phyloP scores from a whole-genome alignment of 2,113 vertebrate species.

The Callaeas wilsoni region DNA sequence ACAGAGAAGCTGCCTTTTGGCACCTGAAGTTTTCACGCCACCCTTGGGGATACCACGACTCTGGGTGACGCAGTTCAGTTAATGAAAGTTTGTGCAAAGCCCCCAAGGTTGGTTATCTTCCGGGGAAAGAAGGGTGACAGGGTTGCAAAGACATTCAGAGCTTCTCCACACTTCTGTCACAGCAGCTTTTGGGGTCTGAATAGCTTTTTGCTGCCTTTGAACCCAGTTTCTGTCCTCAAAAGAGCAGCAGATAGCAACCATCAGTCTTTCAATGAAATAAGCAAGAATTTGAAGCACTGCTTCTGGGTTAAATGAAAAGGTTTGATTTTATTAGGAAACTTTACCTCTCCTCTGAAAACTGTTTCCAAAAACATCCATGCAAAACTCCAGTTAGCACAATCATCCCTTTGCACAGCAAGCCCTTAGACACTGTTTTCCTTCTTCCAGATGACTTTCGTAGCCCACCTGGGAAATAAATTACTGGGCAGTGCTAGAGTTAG shows the following conservation, averaged over 20 bases:
- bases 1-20: neutral
- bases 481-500: constrained; percentile 1
- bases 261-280: neutral
- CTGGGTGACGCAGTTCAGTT: neutral
- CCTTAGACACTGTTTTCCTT: neutral
- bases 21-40: neutral
- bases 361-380: neutral
- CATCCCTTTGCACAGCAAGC: neutral
- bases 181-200: neutral
- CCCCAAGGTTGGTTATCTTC: neutral
- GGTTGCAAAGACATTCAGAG: neutral
- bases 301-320: neutral
- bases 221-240: neutral
- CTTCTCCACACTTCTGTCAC: neutral
- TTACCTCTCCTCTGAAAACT: neutral
- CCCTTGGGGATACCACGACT: neutral
- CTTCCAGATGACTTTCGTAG: constrained; percentile 5
- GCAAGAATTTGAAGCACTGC: neutral
- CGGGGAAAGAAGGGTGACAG: neutral
- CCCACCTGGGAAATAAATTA: constrained; percentile 43
- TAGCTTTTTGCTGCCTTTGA: neutral
- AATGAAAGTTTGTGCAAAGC: neutral
- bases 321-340: neutral
- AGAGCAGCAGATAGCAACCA: neutral
- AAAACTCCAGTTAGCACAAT: neutral